Percentiles rank a stretch among this genome's conserved stretches.
These are phyloP conservation scores for Scomber japonicus DNA, from an alignment of 2,113 vertebrate species.

Conservation along the genomic window DNA sequence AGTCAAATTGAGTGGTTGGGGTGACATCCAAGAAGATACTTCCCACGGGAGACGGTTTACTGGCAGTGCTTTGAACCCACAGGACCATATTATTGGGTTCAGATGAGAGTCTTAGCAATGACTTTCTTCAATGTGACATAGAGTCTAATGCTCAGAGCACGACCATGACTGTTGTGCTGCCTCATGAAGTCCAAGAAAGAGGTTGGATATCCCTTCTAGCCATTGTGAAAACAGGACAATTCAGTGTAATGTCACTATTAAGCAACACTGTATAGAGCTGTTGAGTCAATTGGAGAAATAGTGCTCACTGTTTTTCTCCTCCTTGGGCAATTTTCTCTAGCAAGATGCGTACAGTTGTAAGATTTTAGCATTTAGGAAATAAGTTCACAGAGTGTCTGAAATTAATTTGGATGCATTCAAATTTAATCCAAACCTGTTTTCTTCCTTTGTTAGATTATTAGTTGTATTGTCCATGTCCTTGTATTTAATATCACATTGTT, in stretches of 20 bases:
- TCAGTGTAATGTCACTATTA: slow-evolving; percentile 17
- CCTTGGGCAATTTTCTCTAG: slow-evolving; percentile 1
- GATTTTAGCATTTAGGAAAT: slow-evolving; percentile 1
- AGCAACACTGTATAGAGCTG: slow-evolving; percentile 9
- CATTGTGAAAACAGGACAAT: slow-evolving; percentile 20
- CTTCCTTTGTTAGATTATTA: background rate
- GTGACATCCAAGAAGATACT: slow-evolving; percentile 8
- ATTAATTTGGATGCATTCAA: background rate
- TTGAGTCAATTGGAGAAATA: slow-evolving; percentile 13
- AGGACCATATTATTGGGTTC: slow-evolving; percentile 22
- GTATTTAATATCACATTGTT: slow-evolving; percentile 24
- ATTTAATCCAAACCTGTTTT: background rate
- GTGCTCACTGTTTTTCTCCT: background rate
- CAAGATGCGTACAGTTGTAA: slow-evolving; percentile 2
- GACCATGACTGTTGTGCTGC: background rate
- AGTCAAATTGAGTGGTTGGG: background rate
- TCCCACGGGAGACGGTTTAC: slow-evolving; percentile 4
- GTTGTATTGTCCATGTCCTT: slow-evolving; percentile 27
- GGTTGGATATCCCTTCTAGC: background rate
- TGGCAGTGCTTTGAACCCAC: slow-evolving; percentile 11
- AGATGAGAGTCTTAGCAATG: slow-evolving; percentile 6
- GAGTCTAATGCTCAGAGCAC: background rate
- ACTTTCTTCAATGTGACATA: slow-evolving; percentile 39
- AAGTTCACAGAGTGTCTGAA: background rate
- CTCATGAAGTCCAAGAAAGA: background rate